These are phyloP conservation scores for Pachycephala philippinensis DNA, from an alignment of 2,113 vertebrate genomes.

Conservation along the genomic window DNA sequence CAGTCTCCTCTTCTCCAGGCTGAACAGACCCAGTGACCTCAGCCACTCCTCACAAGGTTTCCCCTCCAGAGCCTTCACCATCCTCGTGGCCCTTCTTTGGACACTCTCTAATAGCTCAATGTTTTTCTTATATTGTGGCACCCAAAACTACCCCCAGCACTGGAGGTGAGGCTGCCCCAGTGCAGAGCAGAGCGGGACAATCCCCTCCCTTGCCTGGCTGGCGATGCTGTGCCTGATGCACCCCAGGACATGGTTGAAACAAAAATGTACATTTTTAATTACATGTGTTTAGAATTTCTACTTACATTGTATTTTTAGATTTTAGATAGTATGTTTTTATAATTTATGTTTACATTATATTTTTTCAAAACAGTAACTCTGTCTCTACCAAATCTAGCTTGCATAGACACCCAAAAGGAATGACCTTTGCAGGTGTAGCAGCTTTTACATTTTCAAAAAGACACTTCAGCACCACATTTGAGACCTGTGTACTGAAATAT, in stretches of 20 bases:
- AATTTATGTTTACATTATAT: neutral
- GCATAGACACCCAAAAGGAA: neutral
- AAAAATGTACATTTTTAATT: neutral
- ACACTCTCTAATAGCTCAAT: neutral
- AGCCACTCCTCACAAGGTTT: neutral
- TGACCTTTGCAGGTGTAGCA: neutral
- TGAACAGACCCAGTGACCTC: neutral
- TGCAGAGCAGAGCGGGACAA: neutral
- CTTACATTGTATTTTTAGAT: neutral
- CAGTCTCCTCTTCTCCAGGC: neutral
- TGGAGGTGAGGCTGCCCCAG: rapidly evolving
- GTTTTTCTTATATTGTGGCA: neutral
- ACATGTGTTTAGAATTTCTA: neutral
- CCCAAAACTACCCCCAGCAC: neutral
- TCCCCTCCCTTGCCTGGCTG: neutral
- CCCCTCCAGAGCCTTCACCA: neutral
- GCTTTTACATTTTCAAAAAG: neutral
- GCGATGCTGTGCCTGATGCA: neutral
- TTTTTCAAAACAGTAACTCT: neutral
- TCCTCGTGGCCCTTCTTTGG: rapidly evolving
- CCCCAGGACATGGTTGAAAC: rapidly evolving
- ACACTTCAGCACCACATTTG: neutral
- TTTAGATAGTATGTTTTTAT: neutral
- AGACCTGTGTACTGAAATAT: neutral
- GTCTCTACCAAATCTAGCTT: neutral